Conservation (phyloP, 2,113 vertebrate genomes). For the Engraulis encrasicolus region DNA sequence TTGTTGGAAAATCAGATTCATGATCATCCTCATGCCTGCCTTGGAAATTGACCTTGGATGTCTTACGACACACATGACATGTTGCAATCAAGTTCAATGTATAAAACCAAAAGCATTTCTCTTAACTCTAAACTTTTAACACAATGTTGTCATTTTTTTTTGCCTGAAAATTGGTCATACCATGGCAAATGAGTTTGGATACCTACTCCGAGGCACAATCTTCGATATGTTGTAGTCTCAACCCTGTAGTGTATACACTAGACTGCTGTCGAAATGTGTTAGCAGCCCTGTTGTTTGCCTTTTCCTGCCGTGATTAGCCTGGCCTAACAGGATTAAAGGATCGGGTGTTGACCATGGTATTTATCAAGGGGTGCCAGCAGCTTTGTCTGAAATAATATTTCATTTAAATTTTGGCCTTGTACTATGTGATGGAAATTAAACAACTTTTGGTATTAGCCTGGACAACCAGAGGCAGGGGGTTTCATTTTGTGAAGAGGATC, state of each 20-base stretch:
- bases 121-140: too few species aligned
- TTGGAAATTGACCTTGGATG: too few species aligned
- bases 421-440: neutral
- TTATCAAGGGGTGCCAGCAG: neutral
- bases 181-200: neutral
- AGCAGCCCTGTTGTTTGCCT: neutral
- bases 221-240: neutral
- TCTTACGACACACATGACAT: too few species aligned
- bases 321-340: slow-evolving; percentile 12
- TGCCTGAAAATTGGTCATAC: neutral
- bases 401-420: slow-evolving; percentile 1
- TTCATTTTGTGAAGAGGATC: neutral
- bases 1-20: too few species aligned
- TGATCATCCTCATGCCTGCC: too few species aligned
- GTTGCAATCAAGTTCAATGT: too few species aligned
- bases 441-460: neutral
- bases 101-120: too few species aligned
- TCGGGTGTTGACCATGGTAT: neutral
- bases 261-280: neutral
- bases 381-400: slow-evolving; percentile 14
- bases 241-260: neutral
- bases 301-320: neutral
- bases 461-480: neutral
- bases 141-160: neutral
- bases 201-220: neutral